Percentiles rank a stretch among this genome's conserved stretches.
Evolutionary conservation across 2,797 vertebrate genomes (phyloP).

Genomic region (Pelodytes ibericus): DNA sequence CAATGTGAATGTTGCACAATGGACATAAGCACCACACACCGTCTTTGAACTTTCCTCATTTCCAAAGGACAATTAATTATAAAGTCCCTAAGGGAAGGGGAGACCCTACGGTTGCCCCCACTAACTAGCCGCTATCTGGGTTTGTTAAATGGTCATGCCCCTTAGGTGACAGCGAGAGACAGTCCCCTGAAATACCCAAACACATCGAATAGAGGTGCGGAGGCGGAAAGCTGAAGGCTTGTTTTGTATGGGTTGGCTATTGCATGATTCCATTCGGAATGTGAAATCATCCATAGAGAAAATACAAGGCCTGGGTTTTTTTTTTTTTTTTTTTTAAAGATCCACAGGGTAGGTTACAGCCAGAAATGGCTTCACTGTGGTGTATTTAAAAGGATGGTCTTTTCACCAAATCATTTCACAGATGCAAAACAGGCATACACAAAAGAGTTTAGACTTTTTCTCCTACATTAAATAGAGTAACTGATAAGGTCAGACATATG

Average conservation of each 20-base stretch:
- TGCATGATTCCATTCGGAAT: constrained; percentile 81
- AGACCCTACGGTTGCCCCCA: constrained; percentile 70
- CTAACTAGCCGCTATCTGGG: constrained; percentile 67
- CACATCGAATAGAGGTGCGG: constrained; percentile 67
- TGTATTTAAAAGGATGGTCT: constrained; percentile 79
- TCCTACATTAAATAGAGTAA: constrained; percentile 90
- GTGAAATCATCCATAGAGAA: constrained; percentile 82
- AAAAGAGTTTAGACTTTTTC: constrained; percentile 89
- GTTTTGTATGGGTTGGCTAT: constrained; percentile 76
- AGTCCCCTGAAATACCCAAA: constrained; percentile 75
- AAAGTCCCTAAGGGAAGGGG: constrained; percentile 81
- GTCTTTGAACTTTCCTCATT: constrained; percentile 79
- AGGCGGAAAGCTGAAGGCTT: constrained; percentile 73
- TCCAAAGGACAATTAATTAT: constrained; percentile 85
- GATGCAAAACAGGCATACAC: constrained; percentile 87
- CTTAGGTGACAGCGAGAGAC: constrained; percentile 75
- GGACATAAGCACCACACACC: constrained; percentile 72
- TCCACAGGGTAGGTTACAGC: constrained; percentile 81
- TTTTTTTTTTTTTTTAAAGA: constrained; percentile 64
- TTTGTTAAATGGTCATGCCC: constrained; percentile 71
- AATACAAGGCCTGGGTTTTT: constrained; percentile 71
- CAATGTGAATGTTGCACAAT: constrained; percentile 76
- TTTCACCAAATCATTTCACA: constrained; percentile 87
- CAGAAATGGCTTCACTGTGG: constrained; percentile 78
- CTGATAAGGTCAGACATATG: constrained; percentile 93